Percentiles rank a stretch among this genome's conserved stretches.
Evolutionary conservation across 2,888 invertebrate species (phyloP).

Genomic region (Lottia scabra): DNA sequence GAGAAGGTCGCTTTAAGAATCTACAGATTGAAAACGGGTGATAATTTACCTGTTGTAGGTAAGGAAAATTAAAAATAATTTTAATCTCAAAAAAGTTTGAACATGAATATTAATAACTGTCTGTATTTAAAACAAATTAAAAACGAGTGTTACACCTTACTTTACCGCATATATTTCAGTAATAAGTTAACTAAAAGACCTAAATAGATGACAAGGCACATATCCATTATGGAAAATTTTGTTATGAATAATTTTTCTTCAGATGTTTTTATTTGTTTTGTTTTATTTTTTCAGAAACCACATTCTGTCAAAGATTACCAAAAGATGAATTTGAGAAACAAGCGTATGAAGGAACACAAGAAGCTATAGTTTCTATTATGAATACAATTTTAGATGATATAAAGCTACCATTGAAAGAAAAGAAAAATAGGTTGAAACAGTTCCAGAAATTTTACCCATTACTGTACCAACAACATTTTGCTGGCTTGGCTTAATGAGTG

Average conservation of each 20-base stretch:
- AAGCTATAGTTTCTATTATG: constrained; percentile 60
- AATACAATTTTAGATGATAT: constrained; percentile 66
- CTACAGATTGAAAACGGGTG: constrained; percentile 31
- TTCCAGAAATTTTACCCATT: constrained; percentile 65
- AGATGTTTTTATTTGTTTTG: background rate
- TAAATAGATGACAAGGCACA: background rate
- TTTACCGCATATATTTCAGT: too few relatives aligned
- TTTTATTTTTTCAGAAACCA: constrained; percentile 45
- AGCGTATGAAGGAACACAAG: constrained; percentile 53
- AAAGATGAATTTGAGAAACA: constrained; percentile 52
- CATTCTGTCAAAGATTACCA: constrained; percentile 54
- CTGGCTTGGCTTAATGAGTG: constrained; percentile 39
- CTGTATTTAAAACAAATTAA: too few relatives aligned
- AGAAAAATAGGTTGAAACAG: constrained; percentile 63
- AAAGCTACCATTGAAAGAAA: constrained; percentile 62
- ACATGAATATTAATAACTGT: too few relatives aligned
- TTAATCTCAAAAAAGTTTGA: too few relatives aligned
- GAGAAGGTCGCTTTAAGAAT: constrained; percentile 44
- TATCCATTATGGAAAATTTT: too few relatives aligned
- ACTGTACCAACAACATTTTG: constrained; percentile 60
- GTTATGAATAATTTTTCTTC: too few relatives aligned
- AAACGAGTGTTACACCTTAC: too few relatives aligned
- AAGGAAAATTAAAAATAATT: background rate
- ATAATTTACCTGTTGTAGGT: constrained; percentile 28
- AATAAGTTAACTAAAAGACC: background rate